Conservation (phyloP, 2,113 vertebrate genomes). For the Leucosticte australis region DNA sequence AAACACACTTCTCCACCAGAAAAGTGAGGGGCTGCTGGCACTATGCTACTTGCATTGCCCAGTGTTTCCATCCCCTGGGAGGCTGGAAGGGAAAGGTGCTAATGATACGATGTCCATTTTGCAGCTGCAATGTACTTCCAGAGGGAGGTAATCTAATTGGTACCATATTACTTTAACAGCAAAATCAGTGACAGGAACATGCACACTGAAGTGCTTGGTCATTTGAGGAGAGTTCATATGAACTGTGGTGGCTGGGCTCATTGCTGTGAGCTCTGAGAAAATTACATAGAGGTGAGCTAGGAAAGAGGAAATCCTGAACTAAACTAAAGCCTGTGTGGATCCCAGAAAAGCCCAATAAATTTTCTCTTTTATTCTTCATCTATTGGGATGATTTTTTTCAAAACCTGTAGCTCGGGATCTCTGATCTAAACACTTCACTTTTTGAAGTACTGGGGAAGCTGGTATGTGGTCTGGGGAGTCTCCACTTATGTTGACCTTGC, state of each 20-base stretch:
- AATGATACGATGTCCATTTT: constrained; percentile 56
- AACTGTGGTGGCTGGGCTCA: constrained; percentile 19
- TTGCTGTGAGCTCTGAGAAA: constrained; percentile 13
- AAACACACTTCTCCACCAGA: background rate
- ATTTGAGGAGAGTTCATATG: constrained; percentile 33
- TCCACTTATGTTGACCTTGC: background rate
- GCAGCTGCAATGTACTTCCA: constrained; percentile 56
- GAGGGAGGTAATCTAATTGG: constrained; percentile 64
- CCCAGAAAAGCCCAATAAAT: background rate
- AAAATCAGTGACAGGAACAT: constrained; percentile 20
- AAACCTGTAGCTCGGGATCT: background rate
- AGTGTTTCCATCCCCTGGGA: background rate
- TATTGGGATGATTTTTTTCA: background rate
- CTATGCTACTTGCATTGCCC: background rate
- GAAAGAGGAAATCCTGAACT: background rate
- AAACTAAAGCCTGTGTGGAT: background rate
- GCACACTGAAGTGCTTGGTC: background rate
- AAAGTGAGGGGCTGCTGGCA: background rate
- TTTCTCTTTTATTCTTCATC: background rate
- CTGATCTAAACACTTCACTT: background rate
- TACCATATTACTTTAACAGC: constrained; percentile 49
- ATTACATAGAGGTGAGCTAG: background rate
- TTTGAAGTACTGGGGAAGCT: background rate
- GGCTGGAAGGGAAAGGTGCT: background rate
- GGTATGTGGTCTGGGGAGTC: background rate